Evolutionary conservation across 2,888 invertebrate species (phyloP), one percentile per base, ranked within the genome.

Genomic region (Acholoe squamosa): DNA sequence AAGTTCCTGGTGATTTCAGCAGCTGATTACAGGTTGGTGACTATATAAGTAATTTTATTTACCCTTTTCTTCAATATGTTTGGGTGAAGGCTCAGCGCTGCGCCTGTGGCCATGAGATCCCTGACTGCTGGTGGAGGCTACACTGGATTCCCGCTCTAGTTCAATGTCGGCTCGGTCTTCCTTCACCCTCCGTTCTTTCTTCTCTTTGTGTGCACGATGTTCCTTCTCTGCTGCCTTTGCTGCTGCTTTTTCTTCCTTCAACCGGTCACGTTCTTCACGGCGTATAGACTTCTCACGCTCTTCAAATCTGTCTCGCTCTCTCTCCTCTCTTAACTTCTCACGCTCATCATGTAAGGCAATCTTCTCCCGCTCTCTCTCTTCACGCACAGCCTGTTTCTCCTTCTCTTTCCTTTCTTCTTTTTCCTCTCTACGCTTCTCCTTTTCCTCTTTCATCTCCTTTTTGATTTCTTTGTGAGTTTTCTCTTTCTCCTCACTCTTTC

Each of bases 61-160:
- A 95, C 95, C 95, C 94, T 95, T 93, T 91, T 95, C 95, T 28
- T 95, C 95, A 22, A 91, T 56, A 76, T 92, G 90, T 92, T 93
- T 93, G 10, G 94, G 93, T 5, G 94, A 94, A 7, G 93, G 92
- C 89, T 94, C 94, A 34, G 94, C 93, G 91, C 94, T 94, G 86
- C 92, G 93, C 56, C 92, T 92, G 56, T 92, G 92, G 22, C 90
- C 84, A 3, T 77, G 92, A 33, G 91, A 92, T 86, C 91, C 92
- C 90, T 92, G 92, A 34, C 90, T 88, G 54, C 89, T 90, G 86
- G 54, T 71, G 34, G 91, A 90, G 16, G 90, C 71, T 1, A 89
- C 89, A 91, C 28, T 91, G 28, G 88, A 71, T n/a, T 92, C 34
- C 34, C 84, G 91, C n/a, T 91, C 92, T 43, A 92, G 91, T 14